Percentiles rank a stretch among this genome's conserved stretches.
Conservation (phyloP, 1,140 invertebrate genomes). For the Papilio helenus region DNA sequence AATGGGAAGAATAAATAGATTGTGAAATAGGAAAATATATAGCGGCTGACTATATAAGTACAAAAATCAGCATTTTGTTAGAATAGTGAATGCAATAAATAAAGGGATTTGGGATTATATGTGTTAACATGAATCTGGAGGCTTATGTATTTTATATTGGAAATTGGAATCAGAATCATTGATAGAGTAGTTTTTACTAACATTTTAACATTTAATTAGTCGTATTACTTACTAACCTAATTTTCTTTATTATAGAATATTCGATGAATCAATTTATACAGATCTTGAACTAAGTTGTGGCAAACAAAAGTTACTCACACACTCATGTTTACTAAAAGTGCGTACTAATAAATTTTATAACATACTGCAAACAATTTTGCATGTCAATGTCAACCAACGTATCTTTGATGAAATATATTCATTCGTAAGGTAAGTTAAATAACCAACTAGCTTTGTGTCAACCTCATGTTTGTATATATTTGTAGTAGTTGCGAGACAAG, state of each 20-base stretch:
- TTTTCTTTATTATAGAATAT: slow-evolving; percentile 68
- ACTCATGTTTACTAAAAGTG: slow-evolving; percentile 77
- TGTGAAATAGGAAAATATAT: neutral
- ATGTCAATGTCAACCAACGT: slow-evolving; percentile 71
- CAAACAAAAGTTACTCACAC: slow-evolving; percentile 78
- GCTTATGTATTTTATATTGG: neutral
- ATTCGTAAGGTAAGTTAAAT: slow-evolving; percentile 71
- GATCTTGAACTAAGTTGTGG: slow-evolving; percentile 77
- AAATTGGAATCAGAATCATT: neutral
- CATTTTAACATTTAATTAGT: neutral
- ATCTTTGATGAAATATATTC: slow-evolving; percentile 79
- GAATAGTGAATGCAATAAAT: neutral
- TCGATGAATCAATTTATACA: slow-evolving; percentile 78
- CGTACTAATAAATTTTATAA: slow-evolving; percentile 76
- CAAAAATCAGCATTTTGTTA: neutral
- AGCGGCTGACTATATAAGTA: neutral
- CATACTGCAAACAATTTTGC: slow-evolving; percentile 74
- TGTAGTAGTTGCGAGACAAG: neutral
- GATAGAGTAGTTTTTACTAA: neutral
- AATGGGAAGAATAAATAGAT: neutral
- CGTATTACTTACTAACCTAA: neutral
- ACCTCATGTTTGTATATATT: neutral
- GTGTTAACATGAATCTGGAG: neutral
- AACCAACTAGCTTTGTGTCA: slow-evolving; percentile 1
- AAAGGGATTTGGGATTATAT: neutral